A percentile compares a stretch with the other conserved stretches of the same genome.
These are phyloP conservation scores for Volucella zonaria DNA, from an alignment of 2,888 invertebrate species.

Conservation along the genomic window DNA sequence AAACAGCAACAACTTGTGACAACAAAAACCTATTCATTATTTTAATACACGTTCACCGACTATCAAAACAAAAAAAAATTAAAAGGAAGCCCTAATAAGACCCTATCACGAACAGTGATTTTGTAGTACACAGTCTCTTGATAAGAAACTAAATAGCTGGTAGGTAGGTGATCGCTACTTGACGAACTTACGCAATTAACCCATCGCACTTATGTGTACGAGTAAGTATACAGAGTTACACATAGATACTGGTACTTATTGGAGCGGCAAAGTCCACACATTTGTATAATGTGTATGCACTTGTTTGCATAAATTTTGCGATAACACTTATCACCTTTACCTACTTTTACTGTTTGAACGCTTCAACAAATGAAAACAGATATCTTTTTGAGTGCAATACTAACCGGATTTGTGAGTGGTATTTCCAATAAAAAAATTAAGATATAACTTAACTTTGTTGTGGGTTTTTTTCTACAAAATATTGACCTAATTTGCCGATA, in stretches of 20 bases:
- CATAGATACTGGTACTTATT: neutral
- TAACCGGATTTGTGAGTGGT: no score
- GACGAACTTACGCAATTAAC: slow-evolving; percentile 38
- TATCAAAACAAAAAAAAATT: neutral
- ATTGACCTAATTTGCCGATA: no score
- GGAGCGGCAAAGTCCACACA: neutral
- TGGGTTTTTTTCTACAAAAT: no score
- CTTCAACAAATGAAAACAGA: slow-evolving; percentile 6
- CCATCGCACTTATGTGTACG: neutral
- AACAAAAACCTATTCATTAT: no score
- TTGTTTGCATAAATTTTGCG: slow-evolving; percentile 56
- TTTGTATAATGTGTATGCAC: slow-evolving; percentile 11
- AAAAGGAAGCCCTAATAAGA: slow-evolving; percentile 39
- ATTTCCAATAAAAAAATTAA: no score
- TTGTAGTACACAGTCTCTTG: slow-evolving; percentile 15
- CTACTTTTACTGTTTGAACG: neutral
- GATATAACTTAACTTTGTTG: no score
- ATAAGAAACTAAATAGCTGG: slow-evolving; percentile 40
- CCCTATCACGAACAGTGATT: neutral
- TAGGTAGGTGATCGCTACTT: slow-evolving; percentile 2
- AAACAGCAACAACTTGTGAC: no score
- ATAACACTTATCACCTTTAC: slow-evolving; percentile 60
- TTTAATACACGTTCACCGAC: no score
- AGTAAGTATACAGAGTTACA: neutral
- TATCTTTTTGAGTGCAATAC: no score